phyloP scores from a whole-genome alignment of 2,797 vertebrate species.

The Tachyglossus aculeatus region DNA sequence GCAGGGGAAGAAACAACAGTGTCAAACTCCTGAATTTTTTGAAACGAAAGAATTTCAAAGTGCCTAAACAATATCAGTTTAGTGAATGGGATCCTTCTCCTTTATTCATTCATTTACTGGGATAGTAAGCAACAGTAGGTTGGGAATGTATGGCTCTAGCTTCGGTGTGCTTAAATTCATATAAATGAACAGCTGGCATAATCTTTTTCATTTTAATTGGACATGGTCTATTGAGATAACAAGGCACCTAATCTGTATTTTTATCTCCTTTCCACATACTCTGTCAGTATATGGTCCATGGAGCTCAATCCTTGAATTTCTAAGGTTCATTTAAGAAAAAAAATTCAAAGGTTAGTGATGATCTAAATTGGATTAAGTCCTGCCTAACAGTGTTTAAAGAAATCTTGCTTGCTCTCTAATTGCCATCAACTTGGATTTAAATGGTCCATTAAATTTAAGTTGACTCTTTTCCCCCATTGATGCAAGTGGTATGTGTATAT shows the following conservation, averaged over 20 bases:
- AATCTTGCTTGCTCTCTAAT: conserved; percentile 40
- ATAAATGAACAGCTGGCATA: conserved; percentile 1
- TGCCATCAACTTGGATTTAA: conserved; percentile 47
- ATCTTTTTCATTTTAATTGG: conserved; percentile 32
- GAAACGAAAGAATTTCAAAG: too few species aligned
- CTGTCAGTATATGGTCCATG: conserved; percentile 48
- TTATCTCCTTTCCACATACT: conserved; percentile 53
- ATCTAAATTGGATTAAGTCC: conserved; percentile 50
- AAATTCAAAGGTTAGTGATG: conserved; percentile 35
- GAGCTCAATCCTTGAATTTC: conserved; percentile 54
- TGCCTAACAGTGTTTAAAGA: conserved; percentile 40
- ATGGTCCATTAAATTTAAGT: conserved; percentile 25
- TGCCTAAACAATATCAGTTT: neutral
- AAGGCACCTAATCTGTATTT: conserved; percentile 25
- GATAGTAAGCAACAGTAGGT: neutral
- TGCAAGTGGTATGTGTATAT: neutral
- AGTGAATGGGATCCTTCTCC: neutral
- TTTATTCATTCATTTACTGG: neutral
- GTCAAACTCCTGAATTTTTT: too few species aligned
- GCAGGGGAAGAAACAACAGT: too few species aligned
- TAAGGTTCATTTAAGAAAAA: conserved; percentile 22
- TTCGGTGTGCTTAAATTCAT: neutral
- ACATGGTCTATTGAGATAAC: conserved; percentile 41
- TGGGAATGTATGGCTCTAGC: conserved; percentile 2
- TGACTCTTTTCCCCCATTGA: neutral